Conservation (phyloP, 2,797 vertebrate species). For the Lepilemur ruficaudatus region DNA sequence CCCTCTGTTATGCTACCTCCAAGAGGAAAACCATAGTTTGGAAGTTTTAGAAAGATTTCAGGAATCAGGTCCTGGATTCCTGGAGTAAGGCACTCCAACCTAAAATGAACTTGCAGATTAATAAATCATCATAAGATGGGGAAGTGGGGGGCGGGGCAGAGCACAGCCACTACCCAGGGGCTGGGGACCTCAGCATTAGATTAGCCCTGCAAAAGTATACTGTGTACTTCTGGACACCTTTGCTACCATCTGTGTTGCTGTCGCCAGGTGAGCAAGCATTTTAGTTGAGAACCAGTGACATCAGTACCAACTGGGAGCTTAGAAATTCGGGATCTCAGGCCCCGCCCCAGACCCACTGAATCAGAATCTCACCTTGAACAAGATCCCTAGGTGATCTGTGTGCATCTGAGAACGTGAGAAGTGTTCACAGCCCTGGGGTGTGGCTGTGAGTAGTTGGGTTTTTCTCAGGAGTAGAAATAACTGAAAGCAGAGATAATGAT, state of each 20-base stretch:
- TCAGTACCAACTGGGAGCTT: not conserved
- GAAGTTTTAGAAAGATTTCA: not conserved
- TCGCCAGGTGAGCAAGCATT: not conserved
- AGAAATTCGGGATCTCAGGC: not conserved
- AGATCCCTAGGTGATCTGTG: not conserved
- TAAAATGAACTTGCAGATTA: not conserved
- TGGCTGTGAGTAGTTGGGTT: not conserved
- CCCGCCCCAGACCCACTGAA: no score
- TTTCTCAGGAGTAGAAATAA: not conserved
- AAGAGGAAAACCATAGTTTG: not conserved
- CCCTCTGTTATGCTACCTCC: not conserved
- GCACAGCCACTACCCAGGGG: no score
- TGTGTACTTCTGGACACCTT: not conserved
- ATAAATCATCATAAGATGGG: not conserved
- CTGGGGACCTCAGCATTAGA: no score
- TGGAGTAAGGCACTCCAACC: not conserved
- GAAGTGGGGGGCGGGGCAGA: no score
- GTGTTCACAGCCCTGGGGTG: not conserved
- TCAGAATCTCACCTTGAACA: not conserved
- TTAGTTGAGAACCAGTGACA: not conserved
- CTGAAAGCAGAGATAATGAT: not conserved
- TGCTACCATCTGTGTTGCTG: not conserved
- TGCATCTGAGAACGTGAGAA: not conserved
- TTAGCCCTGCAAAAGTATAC: not conserved
- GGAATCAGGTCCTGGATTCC: not conserved